Base-by-base conservation (phyloP, 2,797 vertebrate genomes). In the Syngnathus rostellatus region DNA sequence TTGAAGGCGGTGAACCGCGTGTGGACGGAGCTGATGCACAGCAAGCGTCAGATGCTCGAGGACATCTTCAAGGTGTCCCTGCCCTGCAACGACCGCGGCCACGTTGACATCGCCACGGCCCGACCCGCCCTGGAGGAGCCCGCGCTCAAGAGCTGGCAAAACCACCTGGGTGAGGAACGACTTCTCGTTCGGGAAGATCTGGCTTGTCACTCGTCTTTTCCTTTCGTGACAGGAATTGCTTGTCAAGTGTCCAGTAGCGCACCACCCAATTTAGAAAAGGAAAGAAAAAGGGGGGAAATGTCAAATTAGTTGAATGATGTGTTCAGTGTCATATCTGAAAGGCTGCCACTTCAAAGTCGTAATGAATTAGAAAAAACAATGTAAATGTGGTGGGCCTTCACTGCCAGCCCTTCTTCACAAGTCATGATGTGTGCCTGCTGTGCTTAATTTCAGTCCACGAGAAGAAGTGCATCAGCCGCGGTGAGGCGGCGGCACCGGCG, bases 1-100 rank as follows among this genome's bases (percentile, higher is more conserved):
- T 88, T 99, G 71, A 99, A 99, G 89, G 96, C 97, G 0, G 96
- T 99, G 73, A 98, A 95, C 81, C 90, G 97, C 12, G 97, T 99
- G 59, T 99, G 97, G 97, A 98, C 96, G 0, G 97, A 99, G 84
- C 87, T 99, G 78, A 97, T 98, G 85, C 94, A 98, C 74, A 97
- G 95, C 81, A 98, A 98, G 83, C 94, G 95, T 6, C 96, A 96
- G 78, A 92, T 92, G 88, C 87, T 99, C 78, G 97, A 99, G 79
- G 97, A 99, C 71, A 92, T 93, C 73, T 98, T 99, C 81, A 97
- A 95, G 87, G 94, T 99, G 80, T 92, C 93, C 0, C 91, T 99
- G 37, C 97, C 96, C 16, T 93, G 95, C 75, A 99, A 97, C 0
- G 97, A 99, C 65, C 85, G 95, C 66, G 96, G 97, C 51, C 95